phyloP scores from a whole-genome alignment of 2,888 invertebrate genomes.

The Neelides folsomi region DNA sequence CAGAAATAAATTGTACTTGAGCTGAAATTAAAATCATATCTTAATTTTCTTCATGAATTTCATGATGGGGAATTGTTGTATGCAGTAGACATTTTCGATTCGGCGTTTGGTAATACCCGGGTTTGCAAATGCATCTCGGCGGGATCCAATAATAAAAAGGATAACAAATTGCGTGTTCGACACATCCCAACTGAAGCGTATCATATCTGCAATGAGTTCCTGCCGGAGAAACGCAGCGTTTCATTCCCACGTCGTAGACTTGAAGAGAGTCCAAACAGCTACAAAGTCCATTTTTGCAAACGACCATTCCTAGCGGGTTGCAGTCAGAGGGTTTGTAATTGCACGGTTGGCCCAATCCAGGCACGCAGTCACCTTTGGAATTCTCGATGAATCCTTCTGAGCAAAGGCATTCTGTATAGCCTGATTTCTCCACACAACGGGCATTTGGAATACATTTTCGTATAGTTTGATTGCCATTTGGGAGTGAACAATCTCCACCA shows the following conservation, averaged over 20 bases:
- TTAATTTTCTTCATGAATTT: too few relatives aligned
- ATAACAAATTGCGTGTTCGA: slow-evolving; percentile 25
- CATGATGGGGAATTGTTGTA: too few relatives aligned
- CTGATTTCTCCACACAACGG: slow-evolving; percentile 10
- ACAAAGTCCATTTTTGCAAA: slow-evolving; percentile 21
- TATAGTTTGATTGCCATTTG: not conserved
- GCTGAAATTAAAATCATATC: too few relatives aligned
- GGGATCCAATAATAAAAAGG: slow-evolving; percentile 27
- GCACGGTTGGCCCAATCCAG: slow-evolving; percentile 21
- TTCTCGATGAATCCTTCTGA: slow-evolving; percentile 18
- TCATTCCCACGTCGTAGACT: slow-evolving; percentile 17
- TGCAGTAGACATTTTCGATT: slow-evolving; percentile 16
- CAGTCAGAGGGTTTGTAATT: slow-evolving; percentile 18
- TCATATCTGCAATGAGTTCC: slow-evolving; percentile 26
- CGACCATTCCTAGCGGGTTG: slow-evolving; percentile 25
- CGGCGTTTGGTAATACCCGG: slow-evolving; percentile 18
- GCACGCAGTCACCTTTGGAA: slow-evolving; percentile 19
- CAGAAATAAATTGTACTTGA: too few relatives aligned
- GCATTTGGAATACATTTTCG: slow-evolving; percentile 19
- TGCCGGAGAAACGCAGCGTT: slow-evolving; percentile 22
- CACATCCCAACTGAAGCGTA: slow-evolving; percentile 20
- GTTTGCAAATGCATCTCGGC: slow-evolving; percentile 24
- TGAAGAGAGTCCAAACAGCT: slow-evolving; percentile 20
- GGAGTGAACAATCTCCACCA: slow-evolving; percentile 16
- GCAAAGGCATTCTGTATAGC: slow-evolving; percentile 21